Percentiles rank a stretch among this genome's conserved stretches.
Conservation (phyloP, 2,797 vertebrate genomes). For the Monodelphis domestica region DNA sequence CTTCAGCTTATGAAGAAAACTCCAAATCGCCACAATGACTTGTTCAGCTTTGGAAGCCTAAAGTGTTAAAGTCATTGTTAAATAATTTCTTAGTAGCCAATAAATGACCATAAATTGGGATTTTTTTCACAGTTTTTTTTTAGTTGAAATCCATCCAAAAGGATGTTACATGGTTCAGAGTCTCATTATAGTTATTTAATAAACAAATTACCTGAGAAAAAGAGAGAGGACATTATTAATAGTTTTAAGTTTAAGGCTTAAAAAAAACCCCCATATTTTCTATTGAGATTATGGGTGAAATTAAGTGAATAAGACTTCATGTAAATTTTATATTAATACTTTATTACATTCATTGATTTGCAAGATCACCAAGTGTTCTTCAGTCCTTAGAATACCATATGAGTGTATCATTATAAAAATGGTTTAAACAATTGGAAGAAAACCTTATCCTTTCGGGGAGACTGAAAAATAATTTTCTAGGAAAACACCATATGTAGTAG, state of each 20-base stretch:
- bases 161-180: not conserved
- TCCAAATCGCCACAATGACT: not conserved
- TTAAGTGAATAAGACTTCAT: not conserved
- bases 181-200: not conserved
- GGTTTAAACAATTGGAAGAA: constrained; percentile 1
- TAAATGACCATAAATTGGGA: not conserved
- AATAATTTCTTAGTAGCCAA: not conserved
- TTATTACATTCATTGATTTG: not conserved
- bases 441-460: not conserved
- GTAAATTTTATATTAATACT: not conserved
- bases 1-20: not conserved
- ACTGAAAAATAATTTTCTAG: not conserved
- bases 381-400: constrained; percentile 8
- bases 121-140: not conserved
- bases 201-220: not conserved
- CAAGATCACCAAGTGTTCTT: not conserved
- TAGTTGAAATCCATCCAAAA: not conserved
- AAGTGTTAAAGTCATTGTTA: not conserved
- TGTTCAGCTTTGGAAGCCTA: not conserved
- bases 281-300: not conserved
- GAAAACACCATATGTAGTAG: not conserved
- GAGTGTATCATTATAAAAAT: constrained; percentile 1
- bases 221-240: not conserved
- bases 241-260: not conserved
- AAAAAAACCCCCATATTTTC: not conserved